Evolutionary conservation across 2,797 vertebrate genomes (phyloP), one percentile per base, ranked within the genome.

Genomic region (Tinamus major): DNA sequence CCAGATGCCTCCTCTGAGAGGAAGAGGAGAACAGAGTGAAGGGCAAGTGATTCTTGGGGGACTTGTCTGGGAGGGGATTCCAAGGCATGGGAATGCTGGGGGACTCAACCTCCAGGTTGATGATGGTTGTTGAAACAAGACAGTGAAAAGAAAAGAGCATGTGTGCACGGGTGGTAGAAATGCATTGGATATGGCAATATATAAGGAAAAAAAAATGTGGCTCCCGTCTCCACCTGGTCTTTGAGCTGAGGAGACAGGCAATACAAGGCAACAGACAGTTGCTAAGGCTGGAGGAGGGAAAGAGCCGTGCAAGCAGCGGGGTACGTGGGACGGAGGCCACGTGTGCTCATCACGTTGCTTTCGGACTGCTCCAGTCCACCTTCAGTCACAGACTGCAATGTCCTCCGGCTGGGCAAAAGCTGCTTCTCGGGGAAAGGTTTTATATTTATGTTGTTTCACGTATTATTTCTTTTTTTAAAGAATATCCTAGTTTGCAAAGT

Each of bases 371-470:
- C 51, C 16, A 17, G 51, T 67, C 64, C 61, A 20, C 17, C 26
- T 15, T 44, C 92, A 76, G 56, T 89, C 92, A 93, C 77, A 94
- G 89, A 81, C 72, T 24, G 42, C 91, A 79, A 19, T 70, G 70
- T 91, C 83, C 83, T 64, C 8, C 1, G 4, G 51, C 35, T 1
- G 14, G 44, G 31, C 18, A 91, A 94, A n/a, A 23, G 46, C 13
- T 84, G 46, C 23, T 84, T 91, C 94, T 81, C 39, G 79, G 83
- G 83, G 85, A 91, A 90, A 92, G 10, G 16, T 95, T 96, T 96
- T 96, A 23, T 95, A 96, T 92, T 95, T 86, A 71, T 84, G 56
- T 4, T 33, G 65, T 89, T 85, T 67, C 29, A 85, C 20, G 64
- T 80, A 37, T 92, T 94, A 94, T 85, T 91, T 64, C 24, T 51